Evolutionary conservation across 2,113 vertebrate species (phyloP).

Genomic region (Vombatus ursinus): DNA sequence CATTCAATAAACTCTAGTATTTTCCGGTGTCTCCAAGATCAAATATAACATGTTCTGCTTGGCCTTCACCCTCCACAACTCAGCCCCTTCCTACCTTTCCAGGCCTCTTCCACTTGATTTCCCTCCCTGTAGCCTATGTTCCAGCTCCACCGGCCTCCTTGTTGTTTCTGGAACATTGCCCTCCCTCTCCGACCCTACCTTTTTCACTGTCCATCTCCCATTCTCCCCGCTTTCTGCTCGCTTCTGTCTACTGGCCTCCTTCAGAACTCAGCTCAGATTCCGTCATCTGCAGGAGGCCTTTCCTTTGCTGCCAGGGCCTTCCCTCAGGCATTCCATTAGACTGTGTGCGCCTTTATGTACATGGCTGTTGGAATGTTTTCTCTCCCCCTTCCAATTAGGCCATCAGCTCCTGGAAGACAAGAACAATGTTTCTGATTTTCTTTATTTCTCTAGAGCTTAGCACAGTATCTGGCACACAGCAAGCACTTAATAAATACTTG

Average conservation of each 20-base stretch:
- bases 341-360: no score
- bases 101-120: not conserved
- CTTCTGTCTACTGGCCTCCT: not conserved
- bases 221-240: not conserved
- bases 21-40: not conserved
- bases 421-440: no score
- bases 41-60: no score
- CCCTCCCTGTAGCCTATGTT: not conserved
- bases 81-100: not conserved
- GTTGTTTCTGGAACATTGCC: not conserved
- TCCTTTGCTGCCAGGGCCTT: not conserved
- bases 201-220: not conserved
- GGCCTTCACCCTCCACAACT: no score
- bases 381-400: not conserved
- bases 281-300: not conserved
- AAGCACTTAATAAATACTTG: no score
- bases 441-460: no score
- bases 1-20: not conserved
- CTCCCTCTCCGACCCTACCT: not conserved
- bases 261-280: not conserved
- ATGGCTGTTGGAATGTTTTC: not conserved
- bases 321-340: not conserved
- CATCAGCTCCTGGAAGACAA: not conserved
- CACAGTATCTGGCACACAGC: not conserved
- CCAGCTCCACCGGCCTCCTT: not conserved